These are phyloP conservation scores for Benitochromis conjunctus DNA, from an alignment of 2,113 vertebrate species.

Conservation along the genomic window DNA sequence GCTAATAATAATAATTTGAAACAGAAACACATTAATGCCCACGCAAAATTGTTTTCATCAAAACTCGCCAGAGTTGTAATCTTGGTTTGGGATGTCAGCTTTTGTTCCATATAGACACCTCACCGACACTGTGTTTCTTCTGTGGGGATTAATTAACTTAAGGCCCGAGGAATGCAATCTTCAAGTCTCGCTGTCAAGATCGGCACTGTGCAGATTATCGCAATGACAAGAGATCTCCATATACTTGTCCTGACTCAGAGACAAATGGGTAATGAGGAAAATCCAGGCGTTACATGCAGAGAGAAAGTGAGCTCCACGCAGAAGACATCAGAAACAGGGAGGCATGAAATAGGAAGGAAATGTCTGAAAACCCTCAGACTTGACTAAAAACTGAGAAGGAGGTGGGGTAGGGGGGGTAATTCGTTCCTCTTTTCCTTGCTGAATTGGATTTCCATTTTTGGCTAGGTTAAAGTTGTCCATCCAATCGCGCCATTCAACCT, in stretches of 20 bases:
- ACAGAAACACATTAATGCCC: background rate
- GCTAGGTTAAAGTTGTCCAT: conserved; percentile 64
- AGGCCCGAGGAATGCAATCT: conserved; percentile 58
- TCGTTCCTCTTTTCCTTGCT: conserved; percentile 55
- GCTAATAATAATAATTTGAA: background rate
- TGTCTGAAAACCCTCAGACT: conserved; percentile 42
- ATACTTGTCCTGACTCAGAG: conserved; percentile 41
- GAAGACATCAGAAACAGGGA: conserved; percentile 37
- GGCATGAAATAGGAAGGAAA: conserved; percentile 58
- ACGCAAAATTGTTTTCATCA: background rate
- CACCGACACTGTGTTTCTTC: conserved; percentile 22
- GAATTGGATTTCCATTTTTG: conserved; percentile 69
- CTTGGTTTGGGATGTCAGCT: conserved; percentile 44
- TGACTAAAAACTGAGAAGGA: conserved; percentile 37
- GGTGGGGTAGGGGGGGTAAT: conserved; percentile 33
- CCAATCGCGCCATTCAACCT: conserved; percentile 48
- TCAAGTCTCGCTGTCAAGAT: conserved; percentile 52
- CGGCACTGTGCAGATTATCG: conserved; percentile 18
- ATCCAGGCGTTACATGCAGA: conserved; percentile 4
- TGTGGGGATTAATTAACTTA: conserved; percentile 64
- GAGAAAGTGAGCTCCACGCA: conserved; percentile 9
- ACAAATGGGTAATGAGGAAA: conserved; percentile 52
- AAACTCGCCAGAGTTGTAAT: conserved; percentile 40
- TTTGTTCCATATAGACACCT: conserved; percentile 47
- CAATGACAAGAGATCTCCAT: conserved; percentile 51